Evolutionary conservation across 2,797 vertebrate species (phyloP).

Genomic region (Platyrinchus mystaceus): DNA sequence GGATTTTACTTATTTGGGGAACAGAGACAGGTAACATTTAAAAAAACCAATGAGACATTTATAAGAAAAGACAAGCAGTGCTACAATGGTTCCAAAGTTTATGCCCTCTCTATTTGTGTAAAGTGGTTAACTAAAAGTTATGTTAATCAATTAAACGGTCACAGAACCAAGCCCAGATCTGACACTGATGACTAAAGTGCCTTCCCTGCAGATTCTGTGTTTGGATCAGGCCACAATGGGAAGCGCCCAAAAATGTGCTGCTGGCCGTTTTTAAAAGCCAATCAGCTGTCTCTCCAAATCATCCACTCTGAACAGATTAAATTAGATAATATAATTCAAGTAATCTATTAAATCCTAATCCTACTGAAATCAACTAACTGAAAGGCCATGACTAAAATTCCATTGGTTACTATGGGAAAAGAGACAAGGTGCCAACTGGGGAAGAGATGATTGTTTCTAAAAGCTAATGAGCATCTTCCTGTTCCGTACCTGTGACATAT

Average conservation of each 20-base stretch:
- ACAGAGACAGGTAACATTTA: neutral
- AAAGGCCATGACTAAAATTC: neutral
- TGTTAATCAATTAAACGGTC: conserved; percentile 3
- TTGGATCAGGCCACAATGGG: neutral
- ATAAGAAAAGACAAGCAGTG: conserved; percentile 8
- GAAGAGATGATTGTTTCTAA: neutral
- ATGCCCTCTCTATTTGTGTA: neutral
- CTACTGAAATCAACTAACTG: neutral
- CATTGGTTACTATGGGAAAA: neutral
- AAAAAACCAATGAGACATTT: neutral
- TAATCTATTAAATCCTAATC: neutral
- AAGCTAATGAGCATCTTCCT: conserved; percentile 13
- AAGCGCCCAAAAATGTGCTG: neutral
- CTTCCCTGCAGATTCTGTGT: neutral
- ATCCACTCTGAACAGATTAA: neutral
- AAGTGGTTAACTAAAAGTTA: conserved; percentile 5
- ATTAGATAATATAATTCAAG: neutral
- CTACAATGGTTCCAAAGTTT: neutral
- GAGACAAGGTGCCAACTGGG: conserved; percentile 4
- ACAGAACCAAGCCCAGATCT: conserved; percentile 28
- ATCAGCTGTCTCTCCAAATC: neutral
- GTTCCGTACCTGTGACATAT: neutral
- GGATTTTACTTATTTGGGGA: neutral
- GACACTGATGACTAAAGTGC: neutral
- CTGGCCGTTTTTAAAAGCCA: neutral